Percentiles rank a stretch among this genome's conserved stretches.
Evolutionary conservation across 2,797 vertebrate genomes (phyloP).

Genomic region (Myoxocephalus aenaeus): DNA sequence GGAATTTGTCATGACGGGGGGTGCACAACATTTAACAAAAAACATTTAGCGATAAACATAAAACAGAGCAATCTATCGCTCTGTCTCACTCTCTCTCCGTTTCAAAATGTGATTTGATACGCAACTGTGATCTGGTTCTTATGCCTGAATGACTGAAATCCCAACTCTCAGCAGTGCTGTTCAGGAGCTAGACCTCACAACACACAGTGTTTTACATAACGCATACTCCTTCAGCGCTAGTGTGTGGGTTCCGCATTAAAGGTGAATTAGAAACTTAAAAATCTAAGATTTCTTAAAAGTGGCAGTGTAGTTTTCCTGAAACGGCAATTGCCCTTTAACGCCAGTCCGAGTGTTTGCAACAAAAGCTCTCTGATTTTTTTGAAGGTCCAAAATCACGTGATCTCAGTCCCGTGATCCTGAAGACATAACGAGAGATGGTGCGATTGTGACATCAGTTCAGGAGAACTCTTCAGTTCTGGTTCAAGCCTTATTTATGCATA

Average conservation of each 20-base stretch:
- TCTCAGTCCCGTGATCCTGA: background rate
- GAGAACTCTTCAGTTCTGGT: background rate
- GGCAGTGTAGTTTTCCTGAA: background rate
- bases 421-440: background rate
- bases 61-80: background rate
- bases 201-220: background rate
- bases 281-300: background rate
- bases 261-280: background rate
- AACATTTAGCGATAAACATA: no score
- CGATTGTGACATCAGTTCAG: background rate
- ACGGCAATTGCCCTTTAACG: background rate
- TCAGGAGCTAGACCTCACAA: background rate
- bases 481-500: background rate
- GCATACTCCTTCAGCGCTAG: background rate
- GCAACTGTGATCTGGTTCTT: conserved; percentile 5
- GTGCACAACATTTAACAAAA: no score
- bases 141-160: conserved; percentile 22
- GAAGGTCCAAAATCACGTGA: background rate
- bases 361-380: background rate
- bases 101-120: conserved; percentile 11
- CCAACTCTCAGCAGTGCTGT: conserved; percentile 46
- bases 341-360: background rate
- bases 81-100: background rate
- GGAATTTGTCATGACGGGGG: no score
- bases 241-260: conserved; percentile 4